phyloP scores from a whole-genome alignment of 2,797 vertebrate species.

The Chelmon rostratus region DNA sequence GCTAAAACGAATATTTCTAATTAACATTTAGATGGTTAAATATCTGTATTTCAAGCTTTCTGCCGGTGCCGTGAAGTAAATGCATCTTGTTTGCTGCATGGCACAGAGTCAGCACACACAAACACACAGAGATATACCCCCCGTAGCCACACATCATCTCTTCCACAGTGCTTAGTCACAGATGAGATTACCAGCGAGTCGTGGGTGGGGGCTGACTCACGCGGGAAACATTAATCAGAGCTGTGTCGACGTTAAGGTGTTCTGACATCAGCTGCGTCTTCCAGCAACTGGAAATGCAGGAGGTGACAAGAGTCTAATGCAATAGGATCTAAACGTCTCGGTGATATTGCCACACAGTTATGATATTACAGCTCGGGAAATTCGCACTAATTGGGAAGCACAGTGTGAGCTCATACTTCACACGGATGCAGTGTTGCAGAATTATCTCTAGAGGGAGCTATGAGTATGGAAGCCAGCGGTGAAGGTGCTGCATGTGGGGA shows the following conservation, averaged over 20 bases:
- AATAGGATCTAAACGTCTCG: conserved; percentile 14
- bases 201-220: conserved; percentile 64
- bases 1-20: not conserved
- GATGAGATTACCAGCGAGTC: conserved; percentile 39
- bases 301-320: conserved; percentile 47
- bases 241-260: conserved; percentile 44
- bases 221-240: conserved; percentile 44
- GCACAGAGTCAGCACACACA: conserved; percentile 1
- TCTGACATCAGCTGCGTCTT: conserved; percentile 59
- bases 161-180: conserved; percentile 36
- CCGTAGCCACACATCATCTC: conserved; percentile 19
- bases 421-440: conserved; percentile 41
- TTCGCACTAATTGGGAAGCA: conserved; percentile 10
- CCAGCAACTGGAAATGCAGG: conserved; percentile 30
- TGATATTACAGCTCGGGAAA: conserved; percentile 48
- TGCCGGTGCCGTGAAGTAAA: not conserved
- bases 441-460: conserved; percentile 73
- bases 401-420: not conserved
- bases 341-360: not conserved
- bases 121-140: not conserved
- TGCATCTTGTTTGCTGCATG: not conserved
- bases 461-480: conserved; percentile 28
- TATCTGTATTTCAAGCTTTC: not conserved
- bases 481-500: not conserved
- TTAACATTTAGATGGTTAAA: not conserved